These are phyloP conservation scores for Drosophila jambulina DNA, from an alignment of 1,140 invertebrate species.

Conservation along the genomic window DNA sequence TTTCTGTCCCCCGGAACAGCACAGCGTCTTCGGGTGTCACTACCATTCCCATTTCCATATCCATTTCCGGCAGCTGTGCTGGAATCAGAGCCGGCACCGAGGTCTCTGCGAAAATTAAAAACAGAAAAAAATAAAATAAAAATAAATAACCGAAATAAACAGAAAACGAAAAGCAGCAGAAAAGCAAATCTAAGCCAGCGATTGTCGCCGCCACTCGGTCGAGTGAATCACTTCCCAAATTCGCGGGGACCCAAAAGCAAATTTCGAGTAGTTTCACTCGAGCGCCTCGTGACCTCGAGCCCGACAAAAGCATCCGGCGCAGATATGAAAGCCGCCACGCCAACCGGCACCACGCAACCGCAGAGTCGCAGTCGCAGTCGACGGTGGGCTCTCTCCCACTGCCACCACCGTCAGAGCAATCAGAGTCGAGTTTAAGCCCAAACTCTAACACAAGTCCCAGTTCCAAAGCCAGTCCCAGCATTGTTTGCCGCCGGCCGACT, in stretches of 20 bases:
- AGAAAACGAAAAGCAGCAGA: slow-evolving; percentile 4
- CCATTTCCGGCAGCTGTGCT: slow-evolving; percentile 45
- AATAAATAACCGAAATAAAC: not conserved
- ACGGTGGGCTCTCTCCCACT: not conserved
- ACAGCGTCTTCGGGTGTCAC: slow-evolving; percentile 4
- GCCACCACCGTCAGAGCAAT: not conserved
- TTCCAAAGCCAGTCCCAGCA: slow-evolving; percentile 26
- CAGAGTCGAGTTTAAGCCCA: not conserved
- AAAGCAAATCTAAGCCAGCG: slow-evolving; percentile 35
- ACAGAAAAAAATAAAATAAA: no score
- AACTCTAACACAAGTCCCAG: not conserved
- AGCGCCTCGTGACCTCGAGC: slow-evolving; percentile 53
- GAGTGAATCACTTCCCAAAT: slow-evolving; percentile 37
- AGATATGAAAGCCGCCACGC: slow-evolving; percentile 46
- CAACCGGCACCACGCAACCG: slow-evolving; percentile 29
- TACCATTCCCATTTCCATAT: slow-evolving; percentile 8
- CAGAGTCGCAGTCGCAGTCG: slow-evolving; percentile 1
- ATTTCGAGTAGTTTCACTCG: slow-evolving; percentile 53
- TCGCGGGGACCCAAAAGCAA: slow-evolving; percentile 28
- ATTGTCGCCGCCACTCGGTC: slow-evolving; percentile 19
- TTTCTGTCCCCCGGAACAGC: slow-evolving; percentile 2
- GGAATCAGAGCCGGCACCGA: slow-evolving; percentile 20
- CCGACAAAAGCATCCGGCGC: slow-evolving; percentile 43
- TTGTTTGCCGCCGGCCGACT: slow-evolving; percentile 29
- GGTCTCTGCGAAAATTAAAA: slow-evolving; percentile 5